These are phyloP conservation scores for Heterodera filipjevi DNA, from an alignment of 2,888 invertebrate species.

Conservation along the genomic window DNA sequence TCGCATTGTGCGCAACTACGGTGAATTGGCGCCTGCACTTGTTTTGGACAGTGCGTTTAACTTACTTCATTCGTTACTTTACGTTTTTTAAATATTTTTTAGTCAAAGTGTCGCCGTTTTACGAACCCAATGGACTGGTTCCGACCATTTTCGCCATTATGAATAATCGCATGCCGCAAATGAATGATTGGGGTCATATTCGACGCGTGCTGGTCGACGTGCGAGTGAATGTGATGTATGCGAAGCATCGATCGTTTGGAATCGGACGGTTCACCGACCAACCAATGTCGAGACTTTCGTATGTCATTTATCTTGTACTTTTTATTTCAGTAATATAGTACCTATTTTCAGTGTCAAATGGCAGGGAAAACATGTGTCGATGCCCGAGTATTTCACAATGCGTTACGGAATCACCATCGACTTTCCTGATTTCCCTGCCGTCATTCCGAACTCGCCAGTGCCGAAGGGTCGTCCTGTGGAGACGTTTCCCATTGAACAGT, in stretches of 20 bases:
- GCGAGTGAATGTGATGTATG: constrained; percentile 35
- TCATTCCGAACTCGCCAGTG: constrained; percentile 34
- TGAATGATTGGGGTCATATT: constrained; percentile 31
- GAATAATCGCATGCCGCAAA: constrained; percentile 27
- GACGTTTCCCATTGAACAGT: constrained; percentile 36
- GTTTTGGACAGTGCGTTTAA: constrained; percentile 36
- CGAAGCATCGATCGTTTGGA: constrained; percentile 34
- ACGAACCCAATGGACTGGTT: constrained; percentile 31
- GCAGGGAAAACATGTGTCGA: constrained; percentile 32
- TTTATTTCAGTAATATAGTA: background rate
- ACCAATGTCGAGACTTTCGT: constrained; percentile 33
- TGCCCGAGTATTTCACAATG: constrained; percentile 32
- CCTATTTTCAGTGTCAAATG: constrained; percentile 15
- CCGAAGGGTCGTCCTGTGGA: constrained; percentile 31
- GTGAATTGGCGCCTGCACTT: constrained; percentile 35
- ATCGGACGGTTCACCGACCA: constrained; percentile 37
- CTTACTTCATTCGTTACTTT: background rate
- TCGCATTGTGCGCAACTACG: constrained; percentile 39
- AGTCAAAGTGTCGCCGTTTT: constrained; percentile 39
- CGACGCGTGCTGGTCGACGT: constrained; percentile 30
- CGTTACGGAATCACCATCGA: constrained; percentile 31
- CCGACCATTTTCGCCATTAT: constrained; percentile 31
- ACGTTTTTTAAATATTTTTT: constrained; percentile 13
- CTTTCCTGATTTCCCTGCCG: constrained; percentile 34
- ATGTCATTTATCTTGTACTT: background rate